phyloP scores from a whole-genome alignment of 1,140 invertebrate species.

The Lucilia cuprina region DNA sequence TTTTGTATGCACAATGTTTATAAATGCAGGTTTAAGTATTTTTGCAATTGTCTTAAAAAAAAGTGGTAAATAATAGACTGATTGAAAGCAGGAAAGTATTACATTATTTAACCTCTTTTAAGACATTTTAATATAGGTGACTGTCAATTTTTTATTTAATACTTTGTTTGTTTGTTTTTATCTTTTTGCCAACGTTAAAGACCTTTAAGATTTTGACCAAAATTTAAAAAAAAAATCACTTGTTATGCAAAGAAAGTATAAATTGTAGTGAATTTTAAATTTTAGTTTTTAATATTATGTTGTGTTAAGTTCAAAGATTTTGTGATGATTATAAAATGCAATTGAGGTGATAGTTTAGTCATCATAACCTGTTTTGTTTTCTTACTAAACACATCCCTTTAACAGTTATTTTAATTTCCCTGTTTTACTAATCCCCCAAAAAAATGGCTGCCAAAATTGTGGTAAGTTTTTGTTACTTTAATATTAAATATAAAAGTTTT shows the following conservation, averaged over 20 bases:
- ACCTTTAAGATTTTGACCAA: neutral
- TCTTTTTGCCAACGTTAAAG: neutral
- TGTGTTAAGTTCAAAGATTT: neutral
- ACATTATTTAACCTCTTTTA: neutral
- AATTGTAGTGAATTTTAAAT: too few relatives aligned
- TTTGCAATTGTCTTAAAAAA: neutral
- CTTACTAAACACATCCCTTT: conserved; percentile 12
- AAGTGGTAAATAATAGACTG: neutral
- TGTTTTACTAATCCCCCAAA: conserved; percentile 18
- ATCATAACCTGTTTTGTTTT: conserved; percentile 32
- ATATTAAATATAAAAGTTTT: too few relatives aligned
- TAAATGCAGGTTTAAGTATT: neutral
- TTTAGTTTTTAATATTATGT: neutral
- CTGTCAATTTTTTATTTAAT: neutral
- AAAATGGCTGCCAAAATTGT: conserved; percentile 56
- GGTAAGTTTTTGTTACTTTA: conserved; percentile 44
- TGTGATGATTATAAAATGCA: neutral
- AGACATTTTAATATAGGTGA: neutral
- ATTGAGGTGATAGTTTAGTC: neutral
- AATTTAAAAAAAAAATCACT: neutral
- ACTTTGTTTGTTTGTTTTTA: too few relatives aligned
- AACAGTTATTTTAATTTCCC: neutral
- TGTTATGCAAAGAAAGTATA: conserved; percentile 16
- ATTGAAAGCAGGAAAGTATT: neutral
- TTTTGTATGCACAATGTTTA: neutral